Evolutionary conservation across 1,140 invertebrate species (phyloP).

Genomic region (Calliphora vicina): DNA sequence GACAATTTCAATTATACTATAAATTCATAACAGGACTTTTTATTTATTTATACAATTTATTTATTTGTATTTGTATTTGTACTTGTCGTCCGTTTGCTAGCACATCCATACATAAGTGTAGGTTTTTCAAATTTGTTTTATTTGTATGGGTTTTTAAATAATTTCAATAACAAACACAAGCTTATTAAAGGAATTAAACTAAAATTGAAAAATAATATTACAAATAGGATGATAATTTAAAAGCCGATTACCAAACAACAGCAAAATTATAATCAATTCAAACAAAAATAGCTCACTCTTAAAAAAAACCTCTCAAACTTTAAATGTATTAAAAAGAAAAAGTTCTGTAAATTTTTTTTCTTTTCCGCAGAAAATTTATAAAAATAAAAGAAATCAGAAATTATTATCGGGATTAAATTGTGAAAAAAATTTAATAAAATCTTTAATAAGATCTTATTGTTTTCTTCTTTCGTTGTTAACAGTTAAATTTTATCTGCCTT

Average conservation of each 20-base stretch:
- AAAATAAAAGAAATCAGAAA: background rate
- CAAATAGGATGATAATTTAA: slow-evolving; percentile 6
- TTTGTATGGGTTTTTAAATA: background rate
- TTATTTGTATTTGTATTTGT: background rate
- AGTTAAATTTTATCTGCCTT: no score
- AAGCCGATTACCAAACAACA: background rate
- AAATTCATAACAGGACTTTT: background rate
- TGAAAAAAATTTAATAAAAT: background rate
- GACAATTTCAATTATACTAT: slow-evolving; percentile 6
- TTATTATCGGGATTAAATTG: background rate
- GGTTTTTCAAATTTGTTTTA: background rate
- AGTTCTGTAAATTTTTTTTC: no score
- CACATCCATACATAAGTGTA: no score
- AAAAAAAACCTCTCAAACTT: background rate
- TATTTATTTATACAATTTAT: background rate
- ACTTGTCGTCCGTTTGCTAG: background rate
- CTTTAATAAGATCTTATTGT: background rate
- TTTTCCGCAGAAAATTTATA: background rate
- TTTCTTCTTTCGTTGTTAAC: background rate
- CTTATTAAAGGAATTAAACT: background rate
- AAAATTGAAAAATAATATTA: background rate
- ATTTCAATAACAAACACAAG: background rate
- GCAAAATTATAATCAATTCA: background rate
- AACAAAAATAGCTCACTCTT: background rate
- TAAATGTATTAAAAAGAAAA: no score